A percentile compares a stretch with the other conserved stretches of the same genome.
Evolutionary conservation across 2,888 invertebrate species (phyloP).

Genomic region (Drosophila formosana): DNA sequence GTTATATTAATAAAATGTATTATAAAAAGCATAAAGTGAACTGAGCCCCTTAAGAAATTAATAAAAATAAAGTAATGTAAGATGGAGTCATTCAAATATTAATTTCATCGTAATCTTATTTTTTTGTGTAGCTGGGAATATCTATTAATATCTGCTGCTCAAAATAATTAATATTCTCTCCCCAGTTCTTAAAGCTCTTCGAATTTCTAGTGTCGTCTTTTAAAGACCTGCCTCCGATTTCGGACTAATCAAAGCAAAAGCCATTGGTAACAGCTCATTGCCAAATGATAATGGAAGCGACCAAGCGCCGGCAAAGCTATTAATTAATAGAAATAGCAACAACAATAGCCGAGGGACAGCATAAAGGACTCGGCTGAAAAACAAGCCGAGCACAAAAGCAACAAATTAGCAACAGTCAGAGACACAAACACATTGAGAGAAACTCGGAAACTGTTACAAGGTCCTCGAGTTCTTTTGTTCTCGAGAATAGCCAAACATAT

Average conservation of each 20-base stretch:
- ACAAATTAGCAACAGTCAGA: constrained; percentile 73
- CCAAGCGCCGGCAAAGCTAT: constrained; percentile 57
- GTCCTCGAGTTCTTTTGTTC: constrained; percentile 66
- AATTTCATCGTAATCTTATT: no score
- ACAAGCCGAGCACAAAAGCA: constrained; percentile 50
- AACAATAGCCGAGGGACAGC: constrained; percentile 21
- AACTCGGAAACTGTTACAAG: constrained; percentile 70
- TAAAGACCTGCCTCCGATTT: constrained; percentile 19
- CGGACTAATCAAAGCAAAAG: constrained; percentile 66
- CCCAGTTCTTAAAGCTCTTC: constrained; percentile 7
- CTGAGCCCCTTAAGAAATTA: no score
- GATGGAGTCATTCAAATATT: no score
- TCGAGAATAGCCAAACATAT: constrained; percentile 42
- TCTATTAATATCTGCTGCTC: neutral
- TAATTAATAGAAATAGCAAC: constrained; percentile 54
- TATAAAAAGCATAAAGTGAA: no score
- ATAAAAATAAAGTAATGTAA: no score
- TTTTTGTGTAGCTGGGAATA: no score
- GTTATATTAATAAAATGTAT: no score
- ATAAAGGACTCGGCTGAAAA: constrained; percentile 51
- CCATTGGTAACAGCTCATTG: constrained; percentile 56
- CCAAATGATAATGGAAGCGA: constrained; percentile 64
- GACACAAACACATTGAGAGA: constrained; percentile 18
- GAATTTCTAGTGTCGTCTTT: neutral
- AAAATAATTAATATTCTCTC: neutral